Percentiles rank a stretch among this genome's conserved stretches.
These are phyloP conservation scores for Rhinatrema bivittatum DNA, from an alignment of 2,797 vertebrate species.

Conservation along the genomic window DNA sequence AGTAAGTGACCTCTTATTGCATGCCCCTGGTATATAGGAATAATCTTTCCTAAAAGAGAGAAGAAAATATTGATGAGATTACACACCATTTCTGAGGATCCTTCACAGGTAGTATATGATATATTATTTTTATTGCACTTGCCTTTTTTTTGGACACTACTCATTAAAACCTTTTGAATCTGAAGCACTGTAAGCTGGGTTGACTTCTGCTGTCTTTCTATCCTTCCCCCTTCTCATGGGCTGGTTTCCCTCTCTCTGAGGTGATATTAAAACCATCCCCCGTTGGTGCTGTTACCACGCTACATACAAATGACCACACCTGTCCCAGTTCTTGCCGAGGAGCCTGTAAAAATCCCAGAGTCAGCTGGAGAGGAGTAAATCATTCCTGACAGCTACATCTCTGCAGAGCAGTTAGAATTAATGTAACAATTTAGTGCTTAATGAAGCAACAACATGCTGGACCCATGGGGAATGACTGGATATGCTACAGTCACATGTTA, in stretches of 20 bases:
- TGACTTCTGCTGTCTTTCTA: neutral
- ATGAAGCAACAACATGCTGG: constrained; percentile 69
- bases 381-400: constrained; percentile 84
- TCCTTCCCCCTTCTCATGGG: rapidly evolving
- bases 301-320: constrained; percentile 1
- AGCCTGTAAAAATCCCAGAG: constrained; percentile 24
- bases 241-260: rapidly evolving
- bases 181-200: no score
- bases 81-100: no score
- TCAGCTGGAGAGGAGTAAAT: constrained; percentile 84
- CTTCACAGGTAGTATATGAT: no score
- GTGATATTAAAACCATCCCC: neutral
- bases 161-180: no score
- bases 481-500: constrained; percentile 29
- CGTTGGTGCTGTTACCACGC: neutral
- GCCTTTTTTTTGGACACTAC: no score
- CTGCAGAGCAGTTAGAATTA: constrained; percentile 79
- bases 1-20: neutral
- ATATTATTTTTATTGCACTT: no score
- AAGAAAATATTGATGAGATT: neutral
- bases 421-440: constrained; percentile 80
- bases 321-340: neutral
- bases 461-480: constrained; percentile 32
- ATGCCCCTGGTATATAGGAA: rapidly evolving
- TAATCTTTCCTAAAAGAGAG: neutral